Conservation (phyloP, 2,888 invertebrate genomes). For the Halictus ligatus region DNA sequence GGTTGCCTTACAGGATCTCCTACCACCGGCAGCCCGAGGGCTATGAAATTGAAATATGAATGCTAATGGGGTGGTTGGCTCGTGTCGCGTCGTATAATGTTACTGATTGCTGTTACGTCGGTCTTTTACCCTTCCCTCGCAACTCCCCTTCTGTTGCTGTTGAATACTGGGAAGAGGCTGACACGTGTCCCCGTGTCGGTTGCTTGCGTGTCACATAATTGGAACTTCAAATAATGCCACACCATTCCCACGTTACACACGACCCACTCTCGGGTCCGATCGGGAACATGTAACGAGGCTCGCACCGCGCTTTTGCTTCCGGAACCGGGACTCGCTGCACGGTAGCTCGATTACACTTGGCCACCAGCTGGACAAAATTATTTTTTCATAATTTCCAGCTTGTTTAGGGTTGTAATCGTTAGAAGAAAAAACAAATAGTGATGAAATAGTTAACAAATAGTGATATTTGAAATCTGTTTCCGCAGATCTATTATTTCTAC, state of each 20-base stretch:
- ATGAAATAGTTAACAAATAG: no score
- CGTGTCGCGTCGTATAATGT: slow-evolving; percentile 70
- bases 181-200: slow-evolving; percentile 44
- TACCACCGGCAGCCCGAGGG: slow-evolving; percentile 55
- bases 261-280: background rate
- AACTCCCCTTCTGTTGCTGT: slow-evolving; percentile 34
- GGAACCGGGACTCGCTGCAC: background rate
- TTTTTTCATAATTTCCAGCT: background rate
- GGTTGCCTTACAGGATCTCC: slow-evolving; percentile 61
- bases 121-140: slow-evolving; percentile 45
- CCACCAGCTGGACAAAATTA: background rate
- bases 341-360: background rate
- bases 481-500: no score
- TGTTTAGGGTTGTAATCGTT: background rate
- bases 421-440: no score
- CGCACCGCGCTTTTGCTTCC: background rate
- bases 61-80: slow-evolving; percentile 75
- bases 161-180: slow-evolving; percentile 37
- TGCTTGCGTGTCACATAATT: slow-evolving; percentile 45
- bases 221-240: slow-evolving; percentile 41
- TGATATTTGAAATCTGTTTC: no score
- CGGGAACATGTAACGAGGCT: background rate
- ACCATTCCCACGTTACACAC: background rate
- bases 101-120: slow-evolving; percentile 68
- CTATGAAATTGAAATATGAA: slow-evolving; percentile 79